Base-by-base conservation (phyloP, 2,797 vertebrate genomes). In the Distichodus sexfasciatus region DNA sequence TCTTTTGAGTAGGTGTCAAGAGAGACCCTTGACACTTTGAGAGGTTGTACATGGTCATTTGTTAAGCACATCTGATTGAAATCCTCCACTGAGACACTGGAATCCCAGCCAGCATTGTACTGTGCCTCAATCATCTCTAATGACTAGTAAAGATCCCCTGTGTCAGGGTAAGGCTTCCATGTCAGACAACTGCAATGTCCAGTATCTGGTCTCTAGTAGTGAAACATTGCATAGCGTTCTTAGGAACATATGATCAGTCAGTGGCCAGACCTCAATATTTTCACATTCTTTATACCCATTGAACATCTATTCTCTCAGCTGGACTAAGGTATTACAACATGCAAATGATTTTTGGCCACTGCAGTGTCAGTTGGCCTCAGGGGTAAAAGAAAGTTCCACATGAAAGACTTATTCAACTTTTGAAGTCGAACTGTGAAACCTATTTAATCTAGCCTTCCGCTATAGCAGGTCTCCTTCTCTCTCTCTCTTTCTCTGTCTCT, bases 381-480 rank as follows among this genome's bases (percentile, higher is more conserved):
- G 19, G 43, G 9, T 41, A 7, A 38, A 58, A 33, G 58, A 15
- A 68, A 48, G 15, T 44, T 36, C 15, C 31, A 35, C 54, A 58
- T 67, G 38, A 58, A 68, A 68, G 53, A n/a, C 11, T 58, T 68
- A 23, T 48, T 19, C 44, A 58, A 58, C 31, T 24, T 58, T 48
- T 38, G 9, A 67, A 46, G 10, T 44, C 17, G 21, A 21, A 55
- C 11, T n/a, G 14, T 67, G 31, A 58, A 47, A 21, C 19, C 41
- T 28, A n/a, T 67, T 58, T 40, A 66, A 66, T 57, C 53, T 29
- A 47, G 3, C 11, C 21, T 46, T 14, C 29, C 57, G 17, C 9
- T 5, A 40, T n/a, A n/a, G n/a, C 54, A 44, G 33, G 35, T 36
- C 48, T 33, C 38, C 24, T 43, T 23, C 38, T 74, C 61, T 55